Conservation (phyloP, 2,113 vertebrate genomes). For the Elaphurus davidianus region DNA sequence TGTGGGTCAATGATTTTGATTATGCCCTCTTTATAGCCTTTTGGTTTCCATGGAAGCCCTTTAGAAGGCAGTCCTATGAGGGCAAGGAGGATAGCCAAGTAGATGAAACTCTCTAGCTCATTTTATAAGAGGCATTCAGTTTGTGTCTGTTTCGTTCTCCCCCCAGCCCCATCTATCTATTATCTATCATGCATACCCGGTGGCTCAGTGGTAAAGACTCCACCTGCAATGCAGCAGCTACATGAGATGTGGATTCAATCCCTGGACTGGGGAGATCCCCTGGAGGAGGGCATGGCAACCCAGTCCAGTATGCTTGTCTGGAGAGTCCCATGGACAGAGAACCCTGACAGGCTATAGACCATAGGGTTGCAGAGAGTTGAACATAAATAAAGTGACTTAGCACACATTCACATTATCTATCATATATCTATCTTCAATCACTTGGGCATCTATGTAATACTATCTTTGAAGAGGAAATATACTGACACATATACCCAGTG, state of each 20-base stretch:
- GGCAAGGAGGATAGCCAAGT: neutral
- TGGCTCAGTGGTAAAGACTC: neutral
- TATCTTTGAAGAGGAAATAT: neutral
- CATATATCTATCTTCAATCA: neutral
- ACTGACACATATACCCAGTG: neutral
- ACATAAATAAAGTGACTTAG: neutral
- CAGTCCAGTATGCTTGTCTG: neutral
- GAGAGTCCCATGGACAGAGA: neutral
- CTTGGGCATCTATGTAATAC: neutral
- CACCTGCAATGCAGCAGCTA: neutral
- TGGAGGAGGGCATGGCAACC: neutral
- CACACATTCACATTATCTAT: neutral
- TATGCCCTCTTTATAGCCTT: neutral
- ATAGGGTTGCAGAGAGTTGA: neutral
- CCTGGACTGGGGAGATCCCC: neutral
- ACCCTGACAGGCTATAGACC: neutral
- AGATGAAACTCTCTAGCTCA: neutral
- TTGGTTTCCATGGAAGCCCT: neutral
- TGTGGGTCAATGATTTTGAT: neutral
- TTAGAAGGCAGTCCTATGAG: neutral
- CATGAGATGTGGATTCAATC: neutral
- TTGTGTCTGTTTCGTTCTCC: neutral
- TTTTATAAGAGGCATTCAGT: neutral
- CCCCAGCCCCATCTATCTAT: neutral
- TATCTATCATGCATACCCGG: neutral